Percentiles rank a stretch among this genome's conserved stretches.
Evolutionary conservation across 2,113 vertebrate species (phyloP).

Genomic region (Euleptes europaea): DNA sequence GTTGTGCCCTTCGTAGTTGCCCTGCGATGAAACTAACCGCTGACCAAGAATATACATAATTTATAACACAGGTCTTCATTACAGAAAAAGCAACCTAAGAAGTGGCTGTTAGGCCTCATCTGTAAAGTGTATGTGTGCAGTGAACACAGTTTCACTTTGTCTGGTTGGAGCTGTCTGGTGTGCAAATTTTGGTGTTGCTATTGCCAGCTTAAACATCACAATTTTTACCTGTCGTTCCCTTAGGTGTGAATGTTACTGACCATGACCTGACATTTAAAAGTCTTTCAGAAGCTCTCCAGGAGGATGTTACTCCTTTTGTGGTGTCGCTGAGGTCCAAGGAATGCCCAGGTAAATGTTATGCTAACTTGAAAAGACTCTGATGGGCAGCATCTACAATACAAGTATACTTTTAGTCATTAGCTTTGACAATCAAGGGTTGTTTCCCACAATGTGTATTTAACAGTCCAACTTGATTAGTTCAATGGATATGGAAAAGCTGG

Average conservation of each 20-base stretch:
- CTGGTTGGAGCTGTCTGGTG: neutral
- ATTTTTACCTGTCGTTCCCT: conserved; percentile 13
- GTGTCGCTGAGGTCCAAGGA: conserved; percentile 90
- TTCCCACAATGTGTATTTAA: neutral
- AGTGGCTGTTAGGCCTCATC: neutral
- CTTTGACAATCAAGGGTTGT: neutral
- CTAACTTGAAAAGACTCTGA: neutral
- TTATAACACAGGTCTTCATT: too few relatives aligned
- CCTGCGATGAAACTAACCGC: too few relatives aligned
- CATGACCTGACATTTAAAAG: conserved; percentile 91
- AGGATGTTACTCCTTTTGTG: conserved; percentile 85
- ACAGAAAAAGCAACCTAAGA: neutral
- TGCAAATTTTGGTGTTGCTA: neutral
- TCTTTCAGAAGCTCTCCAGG: conserved; percentile 83
- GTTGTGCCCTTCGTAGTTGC: too few relatives aligned
- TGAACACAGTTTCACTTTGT: neutral
- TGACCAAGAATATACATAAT: too few relatives aligned
- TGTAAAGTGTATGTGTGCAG: too few relatives aligned
- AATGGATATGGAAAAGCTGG: neutral
- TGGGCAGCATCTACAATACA: neutral
- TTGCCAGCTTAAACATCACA: neutral
- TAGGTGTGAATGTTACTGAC: conserved; percentile 95
- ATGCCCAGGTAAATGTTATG: conserved; percentile 77
- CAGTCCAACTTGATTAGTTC: neutral
- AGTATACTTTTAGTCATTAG: neutral